These are phyloP conservation scores for Jaculus jaculus DNA, from an alignment of 2,113 vertebrate species.

Conservation along the genomic window DNA sequence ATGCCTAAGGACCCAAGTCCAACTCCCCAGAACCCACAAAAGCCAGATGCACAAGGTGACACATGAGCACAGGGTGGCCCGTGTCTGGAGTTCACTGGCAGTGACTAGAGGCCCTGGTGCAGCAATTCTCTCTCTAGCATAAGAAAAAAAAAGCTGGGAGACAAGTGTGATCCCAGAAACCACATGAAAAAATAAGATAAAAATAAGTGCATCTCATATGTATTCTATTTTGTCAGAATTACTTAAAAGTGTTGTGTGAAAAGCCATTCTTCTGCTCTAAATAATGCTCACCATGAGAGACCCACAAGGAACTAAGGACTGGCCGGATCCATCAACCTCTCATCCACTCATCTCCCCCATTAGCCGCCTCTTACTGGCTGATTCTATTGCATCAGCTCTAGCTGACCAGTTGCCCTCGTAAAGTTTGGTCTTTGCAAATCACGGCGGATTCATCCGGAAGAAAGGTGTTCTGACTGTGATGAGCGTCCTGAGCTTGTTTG, in stretches of 20 bases:
- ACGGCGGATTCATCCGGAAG: background rate
- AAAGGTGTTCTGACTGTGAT: accelerated
- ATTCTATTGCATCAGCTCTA: background rate
- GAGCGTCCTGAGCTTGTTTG: background rate
- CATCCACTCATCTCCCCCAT: background rate
- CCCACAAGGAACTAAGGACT: background rate
- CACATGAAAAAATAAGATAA: too few species aligned
- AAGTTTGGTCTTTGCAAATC: background rate
- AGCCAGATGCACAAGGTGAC: too few species aligned
- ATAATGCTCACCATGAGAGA: accelerated
- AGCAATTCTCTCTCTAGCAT: too few species aligned
- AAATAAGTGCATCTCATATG: background rate
- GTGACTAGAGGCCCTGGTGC: too few species aligned
- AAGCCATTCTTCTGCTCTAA: background rate
- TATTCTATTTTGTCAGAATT: background rate
- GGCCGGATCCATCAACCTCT: accelerated
- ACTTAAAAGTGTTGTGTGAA: background rate
- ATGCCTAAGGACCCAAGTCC: too few species aligned
- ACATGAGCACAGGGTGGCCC: too few species aligned
- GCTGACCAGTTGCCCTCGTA: background rate
- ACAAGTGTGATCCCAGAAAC: too few species aligned
- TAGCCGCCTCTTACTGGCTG: background rate
- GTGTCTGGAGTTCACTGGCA: too few species aligned
- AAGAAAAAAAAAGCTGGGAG: too few species aligned
- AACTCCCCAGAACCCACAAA: too few species aligned